Percentiles rank a stretch among this genome's conserved stretches.
These are phyloP conservation scores for Papilio protenor DNA, from an alignment of 2,888 invertebrate genomes.

Conservation along the genomic window DNA sequence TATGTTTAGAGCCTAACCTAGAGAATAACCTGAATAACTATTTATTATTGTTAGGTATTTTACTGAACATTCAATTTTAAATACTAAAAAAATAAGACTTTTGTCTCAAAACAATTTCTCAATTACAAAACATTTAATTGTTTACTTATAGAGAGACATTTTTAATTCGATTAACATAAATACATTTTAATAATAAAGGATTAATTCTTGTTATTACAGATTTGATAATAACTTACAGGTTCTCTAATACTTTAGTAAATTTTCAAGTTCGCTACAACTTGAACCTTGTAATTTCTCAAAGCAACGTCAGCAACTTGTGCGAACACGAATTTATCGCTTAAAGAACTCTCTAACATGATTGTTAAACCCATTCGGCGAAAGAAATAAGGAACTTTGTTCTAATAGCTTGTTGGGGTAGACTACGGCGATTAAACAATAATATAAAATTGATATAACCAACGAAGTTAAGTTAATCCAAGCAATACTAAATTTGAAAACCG, in stretches of 20 bases:
- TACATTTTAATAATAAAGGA: neutral
- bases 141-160: too few species aligned
- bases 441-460: neutral
- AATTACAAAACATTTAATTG: neutral
- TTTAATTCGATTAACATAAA: neutral
- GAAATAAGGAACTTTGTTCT: neutral
- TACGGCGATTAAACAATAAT: neutral
- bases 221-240: neutral
- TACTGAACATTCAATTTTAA: neutral
- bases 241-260: neutral
- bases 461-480: too few species aligned
- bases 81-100: neutral
- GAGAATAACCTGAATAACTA: too few species aligned
- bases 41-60: too few species aligned
- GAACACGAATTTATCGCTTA: constrained; percentile 1
- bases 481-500: too few species aligned
- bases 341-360: constrained; percentile 9
- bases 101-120: neutral
- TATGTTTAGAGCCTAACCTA: too few species aligned
- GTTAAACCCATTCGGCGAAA: neutral
- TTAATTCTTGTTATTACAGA: neutral
- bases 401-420: neutral
- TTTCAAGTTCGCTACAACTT: neutral
- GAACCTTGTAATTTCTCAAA: constrained; percentile 11
- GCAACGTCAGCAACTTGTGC: neutral